A percentile compares a stretch with the other conserved stretches of the same genome.
These are phyloP conservation scores for Ormyrus pomaceus DNA, from an alignment of 2,888 invertebrate species.

Conservation along the genomic window DNA sequence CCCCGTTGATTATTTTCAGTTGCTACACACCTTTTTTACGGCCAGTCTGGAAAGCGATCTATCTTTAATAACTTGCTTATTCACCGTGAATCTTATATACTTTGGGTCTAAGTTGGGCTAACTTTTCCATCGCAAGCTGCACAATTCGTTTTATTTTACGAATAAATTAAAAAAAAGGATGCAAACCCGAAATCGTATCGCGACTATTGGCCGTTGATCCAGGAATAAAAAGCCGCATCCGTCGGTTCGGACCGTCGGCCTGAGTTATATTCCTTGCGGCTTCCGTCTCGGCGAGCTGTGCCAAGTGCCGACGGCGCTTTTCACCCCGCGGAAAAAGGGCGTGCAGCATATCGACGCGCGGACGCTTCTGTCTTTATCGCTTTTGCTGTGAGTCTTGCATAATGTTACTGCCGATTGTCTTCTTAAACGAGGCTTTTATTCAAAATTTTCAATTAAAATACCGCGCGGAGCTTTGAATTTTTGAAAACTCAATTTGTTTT, in stretches of 20 bases:
- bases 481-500: neutral
- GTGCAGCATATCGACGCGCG: neutral
- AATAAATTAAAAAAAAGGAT: neutral
- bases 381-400: too few species aligned
- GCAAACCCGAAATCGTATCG: neutral
- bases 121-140: neutral
- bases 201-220: too few species aligned
- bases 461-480: too few species aligned
- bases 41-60: neutral
- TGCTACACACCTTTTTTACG: neutral
- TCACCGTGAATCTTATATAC: neutral
- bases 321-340: neutral
- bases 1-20: conserved; percentile 6
- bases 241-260: neutral
- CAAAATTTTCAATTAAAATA: too few species aligned
- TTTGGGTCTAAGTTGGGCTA: neutral
- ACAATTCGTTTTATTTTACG: too few species aligned
- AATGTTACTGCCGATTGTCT: too few species aligned
- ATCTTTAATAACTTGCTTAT: conserved; percentile 33
- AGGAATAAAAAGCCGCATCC: conserved; percentile 3
- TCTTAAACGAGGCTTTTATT: too few species aligned
- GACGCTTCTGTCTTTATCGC: too few species aligned
- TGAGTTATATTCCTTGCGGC: conserved; percentile 48
- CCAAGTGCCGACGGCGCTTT: conserved; percentile 40
- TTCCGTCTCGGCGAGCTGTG: conserved; percentile 24